Percentiles rank a stretch among this genome's conserved stretches.
Conservation (phyloP, 2,888 invertebrate genomes). For the Galeopsomyia nigrocyanea region DNA sequence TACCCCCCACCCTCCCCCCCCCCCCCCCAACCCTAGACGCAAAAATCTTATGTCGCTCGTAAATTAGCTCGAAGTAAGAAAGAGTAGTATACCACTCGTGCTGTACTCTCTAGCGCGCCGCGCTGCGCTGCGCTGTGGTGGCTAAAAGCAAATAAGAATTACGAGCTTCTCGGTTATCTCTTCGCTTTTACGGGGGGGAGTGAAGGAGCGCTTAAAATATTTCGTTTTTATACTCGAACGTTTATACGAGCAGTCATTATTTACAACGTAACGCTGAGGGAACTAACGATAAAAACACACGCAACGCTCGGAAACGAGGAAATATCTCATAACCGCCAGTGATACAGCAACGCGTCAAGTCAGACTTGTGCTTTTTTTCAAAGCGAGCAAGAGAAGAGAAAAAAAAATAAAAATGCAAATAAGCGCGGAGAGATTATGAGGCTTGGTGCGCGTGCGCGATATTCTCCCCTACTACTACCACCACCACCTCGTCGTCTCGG, state of each 20-base stretch:
- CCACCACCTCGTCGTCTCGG: slow-evolving; percentile 53
- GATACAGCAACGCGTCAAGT: slow-evolving; percentile 6
- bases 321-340: slow-evolving; percentile 8
- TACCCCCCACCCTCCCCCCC: not conserved
- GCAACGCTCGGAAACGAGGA: too few relatives aligned
- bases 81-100: too few relatives aligned
- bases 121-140: slow-evolving; percentile 3
- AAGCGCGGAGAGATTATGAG: not conserved
- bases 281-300: too few relatives aligned
- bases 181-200: slow-evolving; percentile 37
- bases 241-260: too few relatives aligned
- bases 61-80: slow-evolving; percentile 30
- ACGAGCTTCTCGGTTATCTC: slow-evolving; percentile 26
- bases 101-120: not conserved
- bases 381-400: not conserved
- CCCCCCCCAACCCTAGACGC: not conserved
- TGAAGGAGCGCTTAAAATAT: slow-evolving; percentile 26
- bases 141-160: slow-evolving; percentile 47
- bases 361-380: slow-evolving; percentile 3
- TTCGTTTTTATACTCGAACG: too few relatives aligned
- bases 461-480: slow-evolving; percentile 57
- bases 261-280: too few relatives aligned
- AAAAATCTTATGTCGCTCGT: slow-evolving; percentile 19
- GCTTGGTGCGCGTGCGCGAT: slow-evolving; percentile 55
- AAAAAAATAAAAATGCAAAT: slow-evolving; percentile 15